Conservation (phyloP, 2,797 vertebrate genomes). For the Euthynnus affinis region DNA sequence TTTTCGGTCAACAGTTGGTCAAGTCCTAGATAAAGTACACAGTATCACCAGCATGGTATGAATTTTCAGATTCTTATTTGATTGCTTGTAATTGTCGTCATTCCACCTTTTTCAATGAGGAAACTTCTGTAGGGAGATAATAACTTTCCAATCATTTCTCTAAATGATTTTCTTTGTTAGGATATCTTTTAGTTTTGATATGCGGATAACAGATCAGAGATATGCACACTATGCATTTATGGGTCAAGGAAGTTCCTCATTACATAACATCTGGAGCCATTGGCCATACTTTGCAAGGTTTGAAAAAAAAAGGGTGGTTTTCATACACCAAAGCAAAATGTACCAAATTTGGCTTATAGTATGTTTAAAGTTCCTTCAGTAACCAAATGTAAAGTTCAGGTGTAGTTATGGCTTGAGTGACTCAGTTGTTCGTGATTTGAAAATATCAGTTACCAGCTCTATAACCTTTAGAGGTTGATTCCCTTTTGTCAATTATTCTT, state of each 20-base stretch:
- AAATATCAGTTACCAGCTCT: not conserved
- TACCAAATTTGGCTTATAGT: not conserved
- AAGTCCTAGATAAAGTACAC: not conserved
- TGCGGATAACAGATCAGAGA: too few relatives aligned
- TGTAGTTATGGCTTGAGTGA: not conserved
- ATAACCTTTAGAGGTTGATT: not conserved
- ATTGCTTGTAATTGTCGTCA: not conserved
- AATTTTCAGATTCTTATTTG: not conserved
- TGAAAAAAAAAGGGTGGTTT: not conserved
- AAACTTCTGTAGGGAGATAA: too few relatives aligned
- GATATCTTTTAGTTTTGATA: too few relatives aligned
- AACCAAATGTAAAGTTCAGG: not conserved
- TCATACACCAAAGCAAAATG: not conserved
- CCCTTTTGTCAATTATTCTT: not conserved
- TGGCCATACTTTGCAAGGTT: too few relatives aligned
- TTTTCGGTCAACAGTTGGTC: too few relatives aligned
- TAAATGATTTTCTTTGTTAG: not conserved
- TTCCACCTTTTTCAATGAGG: conserved; percentile 1
- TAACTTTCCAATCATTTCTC: not conserved
- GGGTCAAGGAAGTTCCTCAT: too few relatives aligned
- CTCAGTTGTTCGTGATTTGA: not conserved
- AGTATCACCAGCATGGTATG: not conserved
- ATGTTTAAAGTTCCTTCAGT: not conserved
- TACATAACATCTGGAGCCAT: not conserved
- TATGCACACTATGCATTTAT: not conserved